Percentiles rank a stretch among this genome's conserved stretches.
These are phyloP conservation scores for Drosophila koepferae DNA, from an alignment of 2,888 invertebrate species.

Conservation along the genomic window DNA sequence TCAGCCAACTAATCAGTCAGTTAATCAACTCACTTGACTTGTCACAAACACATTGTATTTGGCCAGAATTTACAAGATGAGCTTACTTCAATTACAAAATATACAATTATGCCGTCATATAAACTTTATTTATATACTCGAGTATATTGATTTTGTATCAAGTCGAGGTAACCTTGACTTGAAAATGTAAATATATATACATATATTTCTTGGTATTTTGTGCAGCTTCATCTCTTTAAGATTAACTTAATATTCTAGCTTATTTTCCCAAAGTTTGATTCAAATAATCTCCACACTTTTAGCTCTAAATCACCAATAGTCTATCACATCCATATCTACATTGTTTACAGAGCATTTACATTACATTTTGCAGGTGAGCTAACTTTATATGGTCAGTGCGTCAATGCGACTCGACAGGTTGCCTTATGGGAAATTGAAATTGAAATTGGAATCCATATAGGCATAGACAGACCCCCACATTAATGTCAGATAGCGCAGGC, in stretches of 20 bases:
- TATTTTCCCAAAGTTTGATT: not conserved
- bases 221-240: too few species aligned
- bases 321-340: not conserved
- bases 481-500: constrained; percentile 3
- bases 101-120: not conserved
- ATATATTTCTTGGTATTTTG: too few species aligned
- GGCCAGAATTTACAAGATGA: not conserved
- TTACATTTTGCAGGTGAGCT: constrained; percentile 27
- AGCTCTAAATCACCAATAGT: too few species aligned
- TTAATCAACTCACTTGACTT: constrained; percentile 1
- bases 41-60: constrained; percentile 1
- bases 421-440: constrained; percentile 37
- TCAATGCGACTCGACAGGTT: constrained; percentile 31
- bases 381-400: constrained; percentile 40
- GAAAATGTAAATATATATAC: too few species aligned
- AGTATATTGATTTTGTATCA: not conserved
- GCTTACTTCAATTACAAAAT: not conserved
- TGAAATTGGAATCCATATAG: constrained; percentile 34
- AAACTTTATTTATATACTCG: not conserved
- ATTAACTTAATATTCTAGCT: not conserved
- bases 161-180: too few species aligned
- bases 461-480: constrained; percentile 14
- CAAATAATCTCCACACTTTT: not conserved
- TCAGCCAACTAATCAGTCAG: not conserved
- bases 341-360: constrained; percentile 10